A percentile compares a stretch with the other conserved stretches of the same genome.
Evolutionary conservation across 2,888 invertebrate species (phyloP).

Genomic region (Congeria kusceri): DNA sequence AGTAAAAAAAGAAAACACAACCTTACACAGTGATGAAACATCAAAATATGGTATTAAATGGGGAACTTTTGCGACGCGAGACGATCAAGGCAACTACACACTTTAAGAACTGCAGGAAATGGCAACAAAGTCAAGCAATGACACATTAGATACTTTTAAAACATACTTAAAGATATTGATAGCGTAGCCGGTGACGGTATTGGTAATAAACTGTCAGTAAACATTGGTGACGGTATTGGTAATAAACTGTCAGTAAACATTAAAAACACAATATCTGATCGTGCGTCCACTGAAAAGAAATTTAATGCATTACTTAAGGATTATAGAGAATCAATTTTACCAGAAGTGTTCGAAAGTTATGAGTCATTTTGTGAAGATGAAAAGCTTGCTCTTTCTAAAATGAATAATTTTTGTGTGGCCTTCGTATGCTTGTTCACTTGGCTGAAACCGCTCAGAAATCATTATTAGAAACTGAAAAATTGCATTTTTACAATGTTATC

Average conservation of each 20-base stretch:
- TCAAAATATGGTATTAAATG: conserved; percentile 28
- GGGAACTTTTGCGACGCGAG: conserved; percentile 29
- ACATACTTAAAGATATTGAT: conserved; percentile 16
- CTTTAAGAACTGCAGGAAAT: conserved; percentile 29
- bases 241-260: conserved; percentile 5
- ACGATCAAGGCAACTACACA: conserved; percentile 18
- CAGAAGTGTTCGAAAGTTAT: not conserved
- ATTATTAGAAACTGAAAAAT: conserved; percentile 6
- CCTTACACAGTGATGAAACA: conserved; percentile 36
- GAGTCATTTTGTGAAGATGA: conserved; percentile 3
- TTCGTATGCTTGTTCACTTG: conserved; percentile 13
- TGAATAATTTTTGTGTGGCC: conserved; percentile 24
- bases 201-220: too few relatives aligned
- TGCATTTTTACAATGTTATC: conserved; percentile 11
- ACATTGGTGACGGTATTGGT: not conserved
- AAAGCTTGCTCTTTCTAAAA: not conserved
- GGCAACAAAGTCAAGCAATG: conserved; percentile 27
- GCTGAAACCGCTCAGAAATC: conserved; percentile 1
- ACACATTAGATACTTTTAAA: conserved; percentile 32
- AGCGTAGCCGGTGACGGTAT: too few relatives aligned
- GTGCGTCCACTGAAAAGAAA: conserved; percentile 5
- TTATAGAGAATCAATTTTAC: not conserved
- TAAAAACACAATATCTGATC: not conserved
- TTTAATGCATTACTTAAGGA: not conserved
- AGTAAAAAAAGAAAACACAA: conserved; percentile 7